Evolutionary conservation across 2,113 vertebrate species (phyloP).

Genomic region (Catharus minimus): DNA sequence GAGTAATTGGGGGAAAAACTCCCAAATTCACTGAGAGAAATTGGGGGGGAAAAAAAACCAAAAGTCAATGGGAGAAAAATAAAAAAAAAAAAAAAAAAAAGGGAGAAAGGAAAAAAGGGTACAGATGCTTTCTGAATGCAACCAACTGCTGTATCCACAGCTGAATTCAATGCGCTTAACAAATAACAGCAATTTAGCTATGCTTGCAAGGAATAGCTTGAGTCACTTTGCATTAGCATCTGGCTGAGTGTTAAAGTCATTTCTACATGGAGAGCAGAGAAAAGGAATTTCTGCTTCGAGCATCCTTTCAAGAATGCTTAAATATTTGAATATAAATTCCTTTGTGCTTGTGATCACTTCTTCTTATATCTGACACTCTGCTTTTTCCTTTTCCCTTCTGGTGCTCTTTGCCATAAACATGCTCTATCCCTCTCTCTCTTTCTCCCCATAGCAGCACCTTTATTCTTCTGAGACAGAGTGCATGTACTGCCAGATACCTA

Average conservation of each 20-base stretch:
- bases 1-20: too few species aligned
- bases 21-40: too few species aligned
- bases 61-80: too few species aligned
- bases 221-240: slow-evolving; percentile 95
- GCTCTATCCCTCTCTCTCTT: not conserved
- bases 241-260: slow-evolving; percentile 84
- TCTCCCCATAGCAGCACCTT: not conserved
- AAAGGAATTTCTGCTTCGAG: slow-evolving; percentile 81
- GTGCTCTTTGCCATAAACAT: slow-evolving; percentile 21
- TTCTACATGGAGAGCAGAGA: slow-evolving; percentile 78
- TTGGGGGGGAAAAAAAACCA: too few species aligned
- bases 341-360: slow-evolving; percentile 76
- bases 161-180: slow-evolving; percentile 94
- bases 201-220: slow-evolving; percentile 87
- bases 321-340: slow-evolving; percentile 85
- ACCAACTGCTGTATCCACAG: slow-evolving; percentile 83
- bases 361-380: slow-evolving; percentile 72
- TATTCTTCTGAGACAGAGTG: not conserved
- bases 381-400: slow-evolving; percentile 56
- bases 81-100: slow-evolving; percentile 30
- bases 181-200: slow-evolving; percentile 95
- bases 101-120: slow-evolving; percentile 29
- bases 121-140: slow-evolving; percentile 82
- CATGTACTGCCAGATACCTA: not conserved
- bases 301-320: slow-evolving; percentile 83